A percentile compares a stretch with the other conserved stretches of the same genome.
phyloP scores from a whole-genome alignment of 2,888 invertebrate species.

The Anthophora plumipes region DNA sequence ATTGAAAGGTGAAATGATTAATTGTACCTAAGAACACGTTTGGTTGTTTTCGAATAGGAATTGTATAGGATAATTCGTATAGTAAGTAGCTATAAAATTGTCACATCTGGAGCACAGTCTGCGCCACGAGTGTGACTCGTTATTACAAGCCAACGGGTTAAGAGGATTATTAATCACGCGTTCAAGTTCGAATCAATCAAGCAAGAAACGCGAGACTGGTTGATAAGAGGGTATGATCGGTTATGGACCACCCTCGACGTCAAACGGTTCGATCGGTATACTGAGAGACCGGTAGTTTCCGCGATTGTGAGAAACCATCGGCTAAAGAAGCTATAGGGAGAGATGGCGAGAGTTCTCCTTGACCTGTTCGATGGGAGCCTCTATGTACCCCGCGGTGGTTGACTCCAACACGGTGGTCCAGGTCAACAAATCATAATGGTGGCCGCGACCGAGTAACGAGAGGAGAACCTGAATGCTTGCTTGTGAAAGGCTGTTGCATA shows the following conservation, averaged over 20 bases:
- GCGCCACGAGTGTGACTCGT: too few species aligned
- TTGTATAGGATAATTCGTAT: too few species aligned
- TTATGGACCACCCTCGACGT: slow-evolving; percentile 53
- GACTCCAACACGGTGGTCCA: slow-evolving; percentile 80
- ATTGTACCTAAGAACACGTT: too few species aligned
- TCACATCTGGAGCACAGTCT: too few species aligned
- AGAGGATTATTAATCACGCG: slow-evolving; percentile 52
- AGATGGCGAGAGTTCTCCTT: slow-evolving; percentile 31
- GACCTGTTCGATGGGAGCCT: slow-evolving; percentile 29
- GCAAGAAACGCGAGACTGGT: slow-evolving; percentile 12
- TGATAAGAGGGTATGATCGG: background rate
- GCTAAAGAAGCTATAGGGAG: background rate
- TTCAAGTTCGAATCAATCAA: slow-evolving; percentile 46
- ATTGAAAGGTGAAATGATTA: too few species aligned
- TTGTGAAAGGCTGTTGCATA: slow-evolving; percentile 54
- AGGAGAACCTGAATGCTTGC: slow-evolving; percentile 75
- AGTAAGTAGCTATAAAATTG: too few species aligned
- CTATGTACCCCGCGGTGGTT: slow-evolving; percentile 66
- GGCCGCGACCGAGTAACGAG: slow-evolving; percentile 80
- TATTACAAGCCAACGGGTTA: background rate
- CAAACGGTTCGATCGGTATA: background rate
- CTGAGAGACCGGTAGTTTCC: slow-evolving; percentile 50
- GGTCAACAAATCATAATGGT: slow-evolving; percentile 83
- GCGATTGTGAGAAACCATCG: slow-evolving; percentile 53
- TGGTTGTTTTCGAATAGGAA: too few species aligned